phyloP scores from a whole-genome alignment of 2,797 vertebrate species.

The Picus viridis region DNA sequence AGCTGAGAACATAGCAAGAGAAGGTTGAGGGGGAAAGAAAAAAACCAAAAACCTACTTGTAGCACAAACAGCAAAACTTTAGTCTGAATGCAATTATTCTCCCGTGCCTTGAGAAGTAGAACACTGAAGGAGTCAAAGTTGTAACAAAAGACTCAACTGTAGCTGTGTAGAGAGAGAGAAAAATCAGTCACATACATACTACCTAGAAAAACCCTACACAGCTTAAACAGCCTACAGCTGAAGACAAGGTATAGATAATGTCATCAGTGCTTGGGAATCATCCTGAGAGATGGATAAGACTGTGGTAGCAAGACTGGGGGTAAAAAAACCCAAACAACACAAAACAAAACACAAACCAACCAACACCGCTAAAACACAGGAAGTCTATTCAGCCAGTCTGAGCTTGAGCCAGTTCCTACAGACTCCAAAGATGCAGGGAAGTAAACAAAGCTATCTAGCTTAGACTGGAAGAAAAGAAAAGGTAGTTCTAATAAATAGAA shows the following conservation, averaged over 20 bases:
- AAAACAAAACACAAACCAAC: too few relatives aligned
- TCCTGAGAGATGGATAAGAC: neutral
- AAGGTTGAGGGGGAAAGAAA: rapidly evolving
- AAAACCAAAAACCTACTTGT: neutral
- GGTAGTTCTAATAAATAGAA: neutral
- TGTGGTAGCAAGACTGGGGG: neutral
- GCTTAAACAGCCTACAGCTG: neutral
- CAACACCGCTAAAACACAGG: too few relatives aligned
- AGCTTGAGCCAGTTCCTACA: neutral
- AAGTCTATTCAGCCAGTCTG: neutral
- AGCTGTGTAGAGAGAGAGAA: neutral
- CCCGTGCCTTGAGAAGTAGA: neutral
- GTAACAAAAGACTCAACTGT: neutral
- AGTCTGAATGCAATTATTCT: neutral
- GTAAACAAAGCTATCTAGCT: neutral
- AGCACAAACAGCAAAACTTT: neutral
- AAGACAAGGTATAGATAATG: neutral
- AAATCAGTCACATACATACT: neutral
- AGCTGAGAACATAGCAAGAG: neutral
- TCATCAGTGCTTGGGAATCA: neutral
- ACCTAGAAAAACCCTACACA: neutral
- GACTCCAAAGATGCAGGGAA: neutral
- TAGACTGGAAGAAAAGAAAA: neutral
- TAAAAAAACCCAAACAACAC: neutral
- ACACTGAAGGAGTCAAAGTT: neutral